Conservation (phyloP, 2,888 invertebrate species). For the Macropis europaea region DNA sequence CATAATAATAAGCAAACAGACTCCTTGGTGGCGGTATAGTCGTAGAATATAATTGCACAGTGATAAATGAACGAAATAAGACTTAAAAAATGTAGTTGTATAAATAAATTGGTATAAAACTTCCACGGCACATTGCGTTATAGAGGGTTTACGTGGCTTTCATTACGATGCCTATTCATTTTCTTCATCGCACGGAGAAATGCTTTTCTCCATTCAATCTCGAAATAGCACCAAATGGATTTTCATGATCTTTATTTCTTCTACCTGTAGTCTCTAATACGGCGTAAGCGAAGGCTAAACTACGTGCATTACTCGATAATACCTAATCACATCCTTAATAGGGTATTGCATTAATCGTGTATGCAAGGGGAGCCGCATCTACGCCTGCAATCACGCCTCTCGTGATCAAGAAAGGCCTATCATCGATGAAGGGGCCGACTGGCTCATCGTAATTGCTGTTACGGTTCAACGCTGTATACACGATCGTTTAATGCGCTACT, state of each 20-base stretch:
- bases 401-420: slow-evolving; percentile 42
- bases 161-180: not conserved
- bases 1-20: too few relatives aligned
- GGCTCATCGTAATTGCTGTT: slow-evolving; percentile 32
- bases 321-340: slow-evolving; percentile 39
- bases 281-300: slow-evolving; percentile 30
- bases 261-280: not conserved
- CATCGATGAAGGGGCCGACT: slow-evolving; percentile 32
- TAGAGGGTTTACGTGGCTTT: too few relatives aligned
- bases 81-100: too few relatives aligned
- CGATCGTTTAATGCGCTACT: slow-evolving; percentile 23
- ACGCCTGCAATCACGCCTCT: slow-evolving; percentile 23
- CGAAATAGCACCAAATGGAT: not conserved
- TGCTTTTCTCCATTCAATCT: not conserved
- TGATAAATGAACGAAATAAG: too few relatives aligned
- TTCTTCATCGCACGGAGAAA: not conserved
- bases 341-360: slow-evolving; percentile 50
- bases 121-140: too few relatives aligned
- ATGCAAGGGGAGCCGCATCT: slow-evolving; percentile 28
- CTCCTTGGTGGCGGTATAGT: too few relatives aligned
- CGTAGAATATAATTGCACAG: too few relatives aligned
- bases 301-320: slow-evolving; percentile 30
- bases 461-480: slow-evolving; percentile 6
- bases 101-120: too few relatives aligned
- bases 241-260: not conserved